Percentiles rank a stretch among this genome's conserved stretches.
phyloP scores from a whole-genome alignment of 2,113 vertebrate genomes.

The Prolemur simus region DNA sequence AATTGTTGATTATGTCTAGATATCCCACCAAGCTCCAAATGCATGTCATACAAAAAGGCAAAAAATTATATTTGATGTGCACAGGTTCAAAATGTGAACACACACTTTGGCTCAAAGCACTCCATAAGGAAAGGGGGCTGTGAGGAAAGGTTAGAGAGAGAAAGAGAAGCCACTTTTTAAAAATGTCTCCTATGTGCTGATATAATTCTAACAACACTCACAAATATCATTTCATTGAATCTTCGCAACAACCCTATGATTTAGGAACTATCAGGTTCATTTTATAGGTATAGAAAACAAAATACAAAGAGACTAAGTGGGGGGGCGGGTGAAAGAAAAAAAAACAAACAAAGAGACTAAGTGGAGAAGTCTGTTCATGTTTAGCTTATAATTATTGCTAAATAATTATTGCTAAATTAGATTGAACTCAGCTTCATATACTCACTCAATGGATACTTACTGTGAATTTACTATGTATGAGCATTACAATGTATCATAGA shows the following conservation, averaged over 20 bases:
- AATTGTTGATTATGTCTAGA: not conserved
- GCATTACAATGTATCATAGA: not conserved
- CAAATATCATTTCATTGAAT: not conserved
- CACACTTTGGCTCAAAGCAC: not conserved
- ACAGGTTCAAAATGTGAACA: not conserved
- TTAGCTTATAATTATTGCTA: slow-evolving; percentile 13
- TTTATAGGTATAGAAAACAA: slow-evolving; percentile 33
- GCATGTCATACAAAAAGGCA: not conserved
- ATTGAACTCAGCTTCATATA: not conserved
- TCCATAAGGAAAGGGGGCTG: not conserved
- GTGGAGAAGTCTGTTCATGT: not conserved
- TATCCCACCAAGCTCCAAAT: not conserved
- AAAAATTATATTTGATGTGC: not conserved
- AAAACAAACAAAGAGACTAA: slow-evolving; percentile 30
- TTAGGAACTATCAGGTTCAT: not conserved
- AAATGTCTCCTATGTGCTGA: not conserved
- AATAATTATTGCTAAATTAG: not conserved
- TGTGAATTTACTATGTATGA: not conserved
- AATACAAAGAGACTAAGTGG: slow-evolving; percentile 2
- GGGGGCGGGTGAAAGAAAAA: too few species aligned
- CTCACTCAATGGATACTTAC: not conserved
- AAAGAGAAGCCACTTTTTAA: not conserved
- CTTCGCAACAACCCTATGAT: not conserved
- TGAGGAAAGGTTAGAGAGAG: not conserved
- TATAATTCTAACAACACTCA: not conserved